Percentiles rank a stretch among this genome's conserved stretches.
Evolutionary conservation across 2,113 vertebrate species (phyloP).

Genomic region (Salvelinus fontinalis): DNA sequence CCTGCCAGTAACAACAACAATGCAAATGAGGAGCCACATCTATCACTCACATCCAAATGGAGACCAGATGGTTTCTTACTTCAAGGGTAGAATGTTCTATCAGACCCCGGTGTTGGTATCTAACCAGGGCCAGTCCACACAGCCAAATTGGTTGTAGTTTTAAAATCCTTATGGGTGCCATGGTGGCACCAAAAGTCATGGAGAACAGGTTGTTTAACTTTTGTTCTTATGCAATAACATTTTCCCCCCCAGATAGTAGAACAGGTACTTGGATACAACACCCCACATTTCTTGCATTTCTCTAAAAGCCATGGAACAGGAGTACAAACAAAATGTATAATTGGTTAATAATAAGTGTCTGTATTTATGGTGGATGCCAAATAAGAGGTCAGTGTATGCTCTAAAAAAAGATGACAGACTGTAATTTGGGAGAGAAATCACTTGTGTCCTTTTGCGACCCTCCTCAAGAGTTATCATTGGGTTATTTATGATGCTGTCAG

Average conservation of each 20-base stretch:
- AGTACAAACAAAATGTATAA: not conserved
- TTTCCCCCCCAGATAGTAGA: not conserved
- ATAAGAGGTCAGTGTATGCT: conserved; percentile 37
- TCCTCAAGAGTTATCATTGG: conserved; percentile 24
- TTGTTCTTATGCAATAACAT: not conserved
- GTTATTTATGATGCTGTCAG: conserved; percentile 52
- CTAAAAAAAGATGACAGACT: conserved; percentile 31
- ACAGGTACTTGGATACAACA: not conserved
- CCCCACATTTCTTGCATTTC: not conserved
- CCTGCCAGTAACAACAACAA: conserved; percentile 10
- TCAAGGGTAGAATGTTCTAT: conserved; percentile 23
- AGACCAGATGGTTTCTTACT: conserved; percentile 37
- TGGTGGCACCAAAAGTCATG: not conserved
- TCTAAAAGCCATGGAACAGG: conserved; percentile 4
- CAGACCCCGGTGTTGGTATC: not conserved
- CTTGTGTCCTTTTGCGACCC: conserved; percentile 46
- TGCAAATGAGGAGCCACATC: conserved; percentile 13
- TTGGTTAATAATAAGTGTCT: not conserved
- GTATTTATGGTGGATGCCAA: conserved; percentile 27
- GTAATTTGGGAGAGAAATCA: conserved; percentile 13
- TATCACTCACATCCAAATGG: conserved; percentile 20
- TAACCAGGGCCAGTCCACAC: no score
- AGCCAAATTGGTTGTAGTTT: no score
- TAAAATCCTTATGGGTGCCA: no score
- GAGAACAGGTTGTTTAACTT: no score